Conservation (phyloP, 2,797 vertebrate species). For the Manis pentadactyla region DNA sequence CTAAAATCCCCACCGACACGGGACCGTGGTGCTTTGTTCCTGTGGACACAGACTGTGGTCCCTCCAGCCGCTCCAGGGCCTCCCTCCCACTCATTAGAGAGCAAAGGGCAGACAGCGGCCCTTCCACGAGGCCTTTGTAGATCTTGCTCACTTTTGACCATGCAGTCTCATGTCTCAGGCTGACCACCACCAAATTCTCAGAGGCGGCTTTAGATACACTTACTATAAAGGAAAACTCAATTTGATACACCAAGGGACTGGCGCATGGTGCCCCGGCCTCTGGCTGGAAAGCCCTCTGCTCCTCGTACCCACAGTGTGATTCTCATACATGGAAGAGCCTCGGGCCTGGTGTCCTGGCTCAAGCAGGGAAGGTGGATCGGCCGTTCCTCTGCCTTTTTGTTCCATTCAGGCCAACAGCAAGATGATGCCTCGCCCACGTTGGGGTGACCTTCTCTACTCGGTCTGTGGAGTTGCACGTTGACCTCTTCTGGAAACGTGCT, state of each 20-base stretch:
- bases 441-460: background rate
- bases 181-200: background rate
- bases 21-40: background rate
- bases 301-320: background rate
- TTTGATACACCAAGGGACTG: background rate
- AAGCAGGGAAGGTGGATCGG: no score
- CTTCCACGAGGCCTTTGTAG: background rate
- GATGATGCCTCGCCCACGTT: background rate
- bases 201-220: background rate
- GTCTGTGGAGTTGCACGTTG: background rate
- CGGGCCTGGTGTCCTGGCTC: background rate
- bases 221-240: background rate
- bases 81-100: background rate
- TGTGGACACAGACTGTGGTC: background rate
- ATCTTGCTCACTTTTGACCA: background rate
- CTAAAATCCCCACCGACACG: background rate
- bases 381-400: background rate
- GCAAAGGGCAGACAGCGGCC: background rate
- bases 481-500: background rate
- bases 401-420: background rate
- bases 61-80: background rate
- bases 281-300: background rate
- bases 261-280: background rate
- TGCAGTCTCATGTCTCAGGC: background rate
- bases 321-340: background rate